Evolutionary conservation across 2,888 invertebrate genomes (phyloP), one percentile per base, ranked within the genome.

Genomic region (Cryptosula pallasiana): DNA sequence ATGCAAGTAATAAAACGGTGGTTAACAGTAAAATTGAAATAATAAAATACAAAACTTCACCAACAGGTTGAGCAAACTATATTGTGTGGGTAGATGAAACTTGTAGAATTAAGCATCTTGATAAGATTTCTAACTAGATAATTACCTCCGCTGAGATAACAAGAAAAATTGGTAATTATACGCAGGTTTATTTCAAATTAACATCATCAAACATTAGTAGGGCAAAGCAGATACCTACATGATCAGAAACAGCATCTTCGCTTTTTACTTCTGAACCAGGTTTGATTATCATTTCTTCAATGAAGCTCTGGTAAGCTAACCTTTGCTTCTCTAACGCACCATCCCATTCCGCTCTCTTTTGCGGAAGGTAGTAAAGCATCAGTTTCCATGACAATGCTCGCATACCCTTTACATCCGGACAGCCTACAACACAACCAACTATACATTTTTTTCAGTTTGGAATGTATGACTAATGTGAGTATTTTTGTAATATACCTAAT

Each of bases 311-410:
- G 75, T 84, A 84, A 0, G 79, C 73, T 32, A 77, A 76, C 70
- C 83, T 88, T 81, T 95, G 93, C 77, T 91, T 90, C 0, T 86
- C 79, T 1, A 95, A 86, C 35, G 90, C 89, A 71, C 88, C 84
- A 20, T 89, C 86, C 91, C 94, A 92, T 73, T 88, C 88, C 69
- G 85, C 85, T 79, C 88, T 90, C 69, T 90, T 89, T 3, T 88
- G 85, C 0, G 93, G 93, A 75, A 96, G 86, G 82, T 95, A 96
- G 80, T 93, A 91, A 45, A 96, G 86, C 71, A 96, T 86, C 27
- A 95, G 86, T 86, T 92, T 92, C 95, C 96, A 96, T 77, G 93
- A 92, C 55, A 92, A 82, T 0, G 95, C 89, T 71, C 95, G 88
- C 74, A 91, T 87, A 0, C 93, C 92, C 77, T 90, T 90, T 78